phyloP scores from a whole-genome alignment of 1,140 invertebrate genomes.

The Lineus longissimus region DNA sequence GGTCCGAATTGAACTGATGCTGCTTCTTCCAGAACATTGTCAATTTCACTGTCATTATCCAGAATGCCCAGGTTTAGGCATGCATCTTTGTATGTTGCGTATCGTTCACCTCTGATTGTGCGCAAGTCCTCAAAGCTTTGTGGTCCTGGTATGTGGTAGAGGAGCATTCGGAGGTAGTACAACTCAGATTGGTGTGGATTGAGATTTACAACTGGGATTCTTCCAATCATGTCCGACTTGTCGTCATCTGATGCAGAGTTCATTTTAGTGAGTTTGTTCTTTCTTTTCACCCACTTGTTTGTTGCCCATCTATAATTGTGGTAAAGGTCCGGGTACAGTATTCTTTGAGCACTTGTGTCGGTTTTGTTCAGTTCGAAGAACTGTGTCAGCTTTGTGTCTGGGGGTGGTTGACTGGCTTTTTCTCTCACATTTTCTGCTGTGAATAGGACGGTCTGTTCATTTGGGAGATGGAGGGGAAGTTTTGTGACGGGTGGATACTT shows the following conservation, averaged over 20 bases:
- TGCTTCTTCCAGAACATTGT: background rate
- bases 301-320: constrained; percentile 42
- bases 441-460: background rate
- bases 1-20: background rate
- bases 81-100: background rate
- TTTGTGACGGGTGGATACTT: background rate
- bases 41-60: background rate
- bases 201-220: background rate
- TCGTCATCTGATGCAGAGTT: background rate
- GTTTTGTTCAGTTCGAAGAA: background rate
- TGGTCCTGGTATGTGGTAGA: too few species aligned
- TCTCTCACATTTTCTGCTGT: background rate
- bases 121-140: background rate
- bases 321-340: constrained; percentile 37
- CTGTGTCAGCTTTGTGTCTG: background rate
- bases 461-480: background rate
- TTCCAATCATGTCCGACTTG: background rate
- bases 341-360: constrained; percentile 33
- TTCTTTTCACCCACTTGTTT: constrained; percentile 12
- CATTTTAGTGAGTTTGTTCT: background rate
- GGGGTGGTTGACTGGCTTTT: background rate
- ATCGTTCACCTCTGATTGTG: background rate
- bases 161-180: background rate
- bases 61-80: background rate
- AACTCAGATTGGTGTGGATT: background rate